phyloP scores from a whole-genome alignment of 2,888 invertebrate genomes.

The Lasioglossum oenotherae region DNA sequence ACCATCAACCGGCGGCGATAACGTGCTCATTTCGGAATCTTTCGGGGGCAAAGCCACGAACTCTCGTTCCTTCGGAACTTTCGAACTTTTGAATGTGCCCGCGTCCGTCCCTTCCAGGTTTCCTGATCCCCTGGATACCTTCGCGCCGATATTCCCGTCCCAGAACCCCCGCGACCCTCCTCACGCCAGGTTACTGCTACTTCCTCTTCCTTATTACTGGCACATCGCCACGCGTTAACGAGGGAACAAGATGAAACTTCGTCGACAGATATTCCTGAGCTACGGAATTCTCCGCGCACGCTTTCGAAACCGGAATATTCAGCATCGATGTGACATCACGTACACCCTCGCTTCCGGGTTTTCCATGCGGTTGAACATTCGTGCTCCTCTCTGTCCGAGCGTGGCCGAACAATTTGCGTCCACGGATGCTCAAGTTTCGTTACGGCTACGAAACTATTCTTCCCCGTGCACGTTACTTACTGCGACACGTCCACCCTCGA shows the following conservation, averaged over 20 bases:
- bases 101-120: conserved; percentile 7
- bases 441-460: conserved; percentile 5
- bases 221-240: conserved; percentile 61
- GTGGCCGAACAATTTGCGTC: conserved; percentile 18
- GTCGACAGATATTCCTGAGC: conserved; percentile 47
- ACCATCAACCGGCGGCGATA: conserved; percentile 67
- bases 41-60: conserved; percentile 51
- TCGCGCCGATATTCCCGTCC: conserved; percentile 28
- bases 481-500: background rate
- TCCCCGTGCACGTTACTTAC: background rate
- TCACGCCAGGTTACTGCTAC: conserved; percentile 8
- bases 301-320: conserved; percentile 44
- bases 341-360: conserved; percentile 32
- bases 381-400: conserved; percentile 21
- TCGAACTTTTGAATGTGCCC: conserved; percentile 56
- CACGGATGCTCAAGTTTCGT: conserved; percentile 7
- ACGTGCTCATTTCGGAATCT: conserved; percentile 54
- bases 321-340: conserved; percentile 43
- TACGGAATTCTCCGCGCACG: conserved; percentile 39
- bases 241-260: conserved; percentile 59
- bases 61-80: conserved; percentile 67
- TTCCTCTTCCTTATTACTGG: conserved; percentile 50
- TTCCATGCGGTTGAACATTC: conserved; percentile 32
- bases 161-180: background rate
- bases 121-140: conserved; percentile 27